Evolutionary conservation across 2,888 invertebrate genomes (phyloP).

Genomic region (Drosophila prostipennis): DNA sequence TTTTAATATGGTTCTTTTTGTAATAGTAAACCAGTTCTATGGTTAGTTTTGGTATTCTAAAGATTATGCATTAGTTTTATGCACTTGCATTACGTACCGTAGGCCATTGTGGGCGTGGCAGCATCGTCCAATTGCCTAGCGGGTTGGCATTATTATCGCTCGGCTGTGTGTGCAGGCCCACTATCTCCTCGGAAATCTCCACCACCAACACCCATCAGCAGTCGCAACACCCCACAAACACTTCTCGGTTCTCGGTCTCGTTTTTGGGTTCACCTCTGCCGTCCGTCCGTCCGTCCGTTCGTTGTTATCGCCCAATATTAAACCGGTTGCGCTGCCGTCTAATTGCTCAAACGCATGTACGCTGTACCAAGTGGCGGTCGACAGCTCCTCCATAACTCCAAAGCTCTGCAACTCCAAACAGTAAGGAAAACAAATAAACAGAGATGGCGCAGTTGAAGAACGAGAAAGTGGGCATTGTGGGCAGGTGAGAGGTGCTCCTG

Average conservation of each 20-base stretch:
- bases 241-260: conserved; percentile 15
- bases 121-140: conserved; percentile 12
- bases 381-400: background rate
- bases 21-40: no score
- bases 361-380: conserved; percentile 36
- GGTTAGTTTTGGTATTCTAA: no score
- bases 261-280: conserved; percentile 66
- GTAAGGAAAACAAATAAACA: conserved; percentile 1
- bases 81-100: background rate
- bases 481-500: conserved; percentile 86
- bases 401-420: no score
- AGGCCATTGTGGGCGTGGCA: conserved; percentile 6
- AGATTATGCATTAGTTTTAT: no score
- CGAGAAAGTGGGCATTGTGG: conserved; percentile 90
- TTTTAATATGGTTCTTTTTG: no score
- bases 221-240: conserved; percentile 28
- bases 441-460: conserved; percentile 79
- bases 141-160: conserved; percentile 8
- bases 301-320: conserved; percentile 64
- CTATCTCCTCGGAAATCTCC: conserved; percentile 30
- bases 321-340: conserved; percentile 59
- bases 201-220: conserved; percentile 28
- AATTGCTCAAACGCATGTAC: conserved; percentile 53
- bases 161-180: conserved; percentile 3
- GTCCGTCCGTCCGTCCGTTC: background rate